These are phyloP conservation scores for Vandiemenella viatica DNA, from an alignment of 2,888 invertebrate genomes.

Conservation along the genomic window DNA sequence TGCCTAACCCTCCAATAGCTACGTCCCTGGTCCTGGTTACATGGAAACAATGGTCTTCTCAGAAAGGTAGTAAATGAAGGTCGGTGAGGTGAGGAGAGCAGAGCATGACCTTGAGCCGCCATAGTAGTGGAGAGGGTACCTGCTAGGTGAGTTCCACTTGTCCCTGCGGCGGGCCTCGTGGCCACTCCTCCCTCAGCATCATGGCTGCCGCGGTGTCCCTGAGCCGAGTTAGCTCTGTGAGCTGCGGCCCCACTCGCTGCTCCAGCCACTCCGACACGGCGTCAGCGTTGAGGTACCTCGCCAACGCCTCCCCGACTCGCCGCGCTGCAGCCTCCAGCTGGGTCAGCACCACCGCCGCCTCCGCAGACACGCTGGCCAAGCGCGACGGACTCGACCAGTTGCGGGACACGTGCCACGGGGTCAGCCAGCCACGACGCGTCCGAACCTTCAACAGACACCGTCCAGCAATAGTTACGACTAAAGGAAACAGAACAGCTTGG, in stretches of 20 bases:
- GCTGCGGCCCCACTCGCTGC: constrained; percentile 24
- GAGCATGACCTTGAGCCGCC: too few species aligned
- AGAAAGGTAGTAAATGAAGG: too few species aligned
- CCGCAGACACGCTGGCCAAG: constrained; percentile 24
- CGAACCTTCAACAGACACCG: neutral
- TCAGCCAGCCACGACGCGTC: neutral
- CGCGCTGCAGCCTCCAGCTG: constrained; percentile 21
- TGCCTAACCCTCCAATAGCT: too few species aligned
- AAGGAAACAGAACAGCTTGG: too few species aligned
- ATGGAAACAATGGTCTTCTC: too few species aligned
- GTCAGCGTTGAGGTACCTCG: constrained; percentile 23
- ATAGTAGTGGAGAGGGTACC: too few species aligned
- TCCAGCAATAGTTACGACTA: neutral
- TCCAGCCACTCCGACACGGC: constrained; percentile 29
- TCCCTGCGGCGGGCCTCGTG: neutral
- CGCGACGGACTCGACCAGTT: constrained; percentile 20
- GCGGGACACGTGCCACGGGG: neutral
- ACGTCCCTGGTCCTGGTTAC: too few species aligned
- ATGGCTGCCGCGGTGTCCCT: neutral
- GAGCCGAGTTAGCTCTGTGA: neutral
- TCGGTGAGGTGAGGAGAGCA: too few species aligned
- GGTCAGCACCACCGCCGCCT: constrained; percentile 10
- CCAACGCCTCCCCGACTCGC: constrained; percentile 20
- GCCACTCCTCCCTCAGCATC: neutral
- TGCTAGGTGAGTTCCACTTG: too few species aligned